Percentiles rank a stretch among this genome's conserved stretches.
Conservation (phyloP, 2,888 invertebrate species). For the Abscondita cerata region DNA sequence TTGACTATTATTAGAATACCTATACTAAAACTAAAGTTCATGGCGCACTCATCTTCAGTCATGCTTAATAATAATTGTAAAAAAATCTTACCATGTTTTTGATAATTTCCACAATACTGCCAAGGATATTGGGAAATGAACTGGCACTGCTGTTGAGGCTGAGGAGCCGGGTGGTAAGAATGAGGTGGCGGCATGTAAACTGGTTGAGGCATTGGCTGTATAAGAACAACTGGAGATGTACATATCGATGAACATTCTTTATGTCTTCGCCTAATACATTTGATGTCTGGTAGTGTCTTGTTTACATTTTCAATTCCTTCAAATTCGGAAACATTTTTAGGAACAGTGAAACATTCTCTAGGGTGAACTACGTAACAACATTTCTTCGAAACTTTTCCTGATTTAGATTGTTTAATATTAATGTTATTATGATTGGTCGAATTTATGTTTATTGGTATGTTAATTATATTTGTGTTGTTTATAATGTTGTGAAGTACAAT, state of each 20-base stretch:
- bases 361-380: constrained; percentile 35
- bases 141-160: constrained; percentile 20
- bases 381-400: background rate
- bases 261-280: constrained; percentile 25
- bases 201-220: constrained; percentile 12
- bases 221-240: constrained; percentile 27
- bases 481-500: constrained; percentile 57
- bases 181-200: constrained; percentile 2
- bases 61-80: background rate
- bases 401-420: background rate
- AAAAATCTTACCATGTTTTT: constrained; percentile 25
- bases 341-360: constrained; percentile 21
- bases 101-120: constrained; percentile 29
- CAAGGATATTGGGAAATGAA: constrained; percentile 27
- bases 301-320: background rate
- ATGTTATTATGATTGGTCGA: constrained; percentile 55
- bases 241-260: constrained; percentile 33
- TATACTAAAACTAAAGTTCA: too few relatives aligned
- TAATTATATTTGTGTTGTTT: constrained; percentile 57
- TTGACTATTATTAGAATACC: too few relatives aligned
- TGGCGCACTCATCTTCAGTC: too few relatives aligned
- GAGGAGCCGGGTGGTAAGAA: background rate
- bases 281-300: constrained; percentile 1
- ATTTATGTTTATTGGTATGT: constrained; percentile 55
- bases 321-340: background rate